Conservation (phyloP, 2,888 invertebrate genomes). For the Brenthis daphne region DNA sequence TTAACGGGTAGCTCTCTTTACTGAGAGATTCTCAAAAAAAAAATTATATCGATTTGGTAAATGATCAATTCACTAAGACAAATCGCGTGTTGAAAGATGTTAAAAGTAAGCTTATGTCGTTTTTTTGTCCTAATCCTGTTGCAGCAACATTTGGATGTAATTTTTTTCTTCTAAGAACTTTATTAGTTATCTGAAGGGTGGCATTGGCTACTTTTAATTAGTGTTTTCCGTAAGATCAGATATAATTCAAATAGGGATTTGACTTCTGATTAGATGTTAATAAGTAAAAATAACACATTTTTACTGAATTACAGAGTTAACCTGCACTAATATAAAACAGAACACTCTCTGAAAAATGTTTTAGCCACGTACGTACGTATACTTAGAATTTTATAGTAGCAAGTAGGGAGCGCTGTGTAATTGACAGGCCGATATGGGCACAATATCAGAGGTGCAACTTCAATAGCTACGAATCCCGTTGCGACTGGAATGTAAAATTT, state of each 20-base stretch:
- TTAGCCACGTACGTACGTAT: not conserved
- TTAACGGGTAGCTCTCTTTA: constrained; percentile 15
- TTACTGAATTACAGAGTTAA: too few species aligned
- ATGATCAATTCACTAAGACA: too few species aligned
- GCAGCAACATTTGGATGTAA: too few species aligned
- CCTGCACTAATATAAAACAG: constrained; percentile 3
- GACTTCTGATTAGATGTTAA: not conserved
- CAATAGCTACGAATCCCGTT: constrained; percentile 11
- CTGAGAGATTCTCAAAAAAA: too few species aligned
- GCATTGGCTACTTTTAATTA: too few species aligned
- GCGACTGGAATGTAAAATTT: constrained; percentile 1
- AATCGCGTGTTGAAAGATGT: too few species aligned
- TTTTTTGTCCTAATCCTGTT: too few species aligned
- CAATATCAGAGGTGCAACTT: constrained; percentile 12
- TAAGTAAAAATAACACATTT: not conserved
- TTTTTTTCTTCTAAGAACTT: too few species aligned
- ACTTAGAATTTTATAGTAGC: constrained; percentile 12
- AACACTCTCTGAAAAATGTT: constrained; percentile 1
- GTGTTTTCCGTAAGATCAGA: too few species aligned
- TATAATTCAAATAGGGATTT: not conserved
- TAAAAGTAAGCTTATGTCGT: too few species aligned
- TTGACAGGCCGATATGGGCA: constrained; percentile 18
- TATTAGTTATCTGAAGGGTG: not conserved
- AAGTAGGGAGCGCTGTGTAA: constrained; percentile 7
- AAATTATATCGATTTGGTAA: too few species aligned